Conservation (phyloP, 2,888 invertebrate genomes). For the Phragmatobia fuliginosa region DNA sequence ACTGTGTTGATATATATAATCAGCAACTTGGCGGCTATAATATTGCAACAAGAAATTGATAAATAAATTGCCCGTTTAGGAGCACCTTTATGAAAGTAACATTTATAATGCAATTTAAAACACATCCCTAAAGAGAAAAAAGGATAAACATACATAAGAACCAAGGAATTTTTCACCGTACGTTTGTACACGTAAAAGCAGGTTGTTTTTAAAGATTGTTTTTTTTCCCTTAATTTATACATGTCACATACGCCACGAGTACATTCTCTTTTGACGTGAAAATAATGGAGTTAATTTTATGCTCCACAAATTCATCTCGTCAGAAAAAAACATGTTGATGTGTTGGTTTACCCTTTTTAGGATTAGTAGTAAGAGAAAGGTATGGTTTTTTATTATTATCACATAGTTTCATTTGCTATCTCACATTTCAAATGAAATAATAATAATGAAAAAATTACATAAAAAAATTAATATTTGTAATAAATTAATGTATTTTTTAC, state of each 20-base stretch:
- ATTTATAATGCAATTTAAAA: background rate
- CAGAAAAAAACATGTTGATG: background rate
- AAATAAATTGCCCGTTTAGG: no score
- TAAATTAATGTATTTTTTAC: no score
- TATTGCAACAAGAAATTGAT: no score
- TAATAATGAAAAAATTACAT: no score
- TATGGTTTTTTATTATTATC: background rate
- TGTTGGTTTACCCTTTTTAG: background rate
- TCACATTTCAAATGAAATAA: no score
- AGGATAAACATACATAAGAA: background rate
- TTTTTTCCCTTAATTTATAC: constrained; percentile 8
- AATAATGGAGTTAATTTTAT: constrained; percentile 19
- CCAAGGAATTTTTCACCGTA: background rate
- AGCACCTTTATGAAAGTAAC: no score
- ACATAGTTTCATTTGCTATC: background rate
- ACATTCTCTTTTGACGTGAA: constrained; percentile 14
- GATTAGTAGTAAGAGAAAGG: background rate
- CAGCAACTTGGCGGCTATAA: no score
- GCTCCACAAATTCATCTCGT: background rate
- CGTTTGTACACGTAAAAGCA: background rate
- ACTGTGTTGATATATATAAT: no score
- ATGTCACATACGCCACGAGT: constrained; percentile 4
- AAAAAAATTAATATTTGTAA: no score
- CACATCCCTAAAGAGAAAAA: background rate
- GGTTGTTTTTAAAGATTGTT: background rate